Base-by-base conservation (phyloP, 2,797 vertebrate genomes). In the Kryptolebias ocellatus region DNA sequence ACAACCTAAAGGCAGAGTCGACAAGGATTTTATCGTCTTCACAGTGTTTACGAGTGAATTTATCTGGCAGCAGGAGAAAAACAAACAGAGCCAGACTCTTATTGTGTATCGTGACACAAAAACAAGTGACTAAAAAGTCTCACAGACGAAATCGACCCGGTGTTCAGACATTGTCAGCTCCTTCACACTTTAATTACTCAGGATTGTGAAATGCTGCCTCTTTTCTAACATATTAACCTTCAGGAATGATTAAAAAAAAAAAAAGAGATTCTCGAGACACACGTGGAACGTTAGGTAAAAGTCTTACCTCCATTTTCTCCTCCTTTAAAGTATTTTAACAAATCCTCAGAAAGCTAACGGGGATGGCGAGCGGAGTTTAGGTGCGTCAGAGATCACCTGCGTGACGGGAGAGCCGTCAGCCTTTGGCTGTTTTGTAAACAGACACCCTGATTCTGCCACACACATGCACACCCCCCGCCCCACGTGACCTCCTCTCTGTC, bases 361-460 rank as follows among this genome's bases (percentile, higher is more conserved):
- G 11, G 49, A 24, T 14, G 18, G 11, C 4, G 49, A 9, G 7
- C 4, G 7, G n/a, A 20, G n/a, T 2, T 24, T 20, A 4, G 0
- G 47, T n/a, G 47, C 12, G 1, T 37, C 56, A 53, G 5, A 55
- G 67, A 62, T 80, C 76, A 68, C 52, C 78, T 79, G 74, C 75
- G 67, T 85, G 80, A 73, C 81, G 60, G 60, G 3, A 76, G 82
- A 78, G 70, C 59, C 53, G 57, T 39, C 55, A 67, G 58, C 67
- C 67, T 83, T 67, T 74, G 72, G 57, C 34, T 90, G 86, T 91
- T 92, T 90, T 78, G 91, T 92, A 92, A 92, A 91, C 87, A 90
- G 72, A 87, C 83, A 85, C 80, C 62, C 87, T 76, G 82, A 77
- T 74, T 70, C 53, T 77, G 53, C 63, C 76, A 74, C 74, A 73